Evolutionary conservation across 2,888 invertebrate species (phyloP), one percentile per base, ranked within the genome.

Genomic region (Mactromeris polynyma): DNA sequence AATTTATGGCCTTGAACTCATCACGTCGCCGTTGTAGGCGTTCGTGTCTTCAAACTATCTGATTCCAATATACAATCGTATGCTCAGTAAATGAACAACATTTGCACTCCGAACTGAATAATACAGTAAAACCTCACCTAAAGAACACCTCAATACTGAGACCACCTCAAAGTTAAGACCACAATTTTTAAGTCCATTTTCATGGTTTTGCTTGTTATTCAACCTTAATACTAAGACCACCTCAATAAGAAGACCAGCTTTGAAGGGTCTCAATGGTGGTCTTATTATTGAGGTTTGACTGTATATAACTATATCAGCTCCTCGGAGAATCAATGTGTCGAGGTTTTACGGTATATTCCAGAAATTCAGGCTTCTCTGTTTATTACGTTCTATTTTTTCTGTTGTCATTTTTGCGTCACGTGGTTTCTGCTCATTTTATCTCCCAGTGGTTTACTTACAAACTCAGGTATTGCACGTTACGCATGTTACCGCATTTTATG

Each of bases 401-500:
- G 42, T 78, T 78, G 77, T 84, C 78, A 83, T 77, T 73, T 83
- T 83, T 26, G 36, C 33, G 36, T 11, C 21, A 51, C 46, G 36
- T 42, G 31, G 26, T 51, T 36, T 33, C 73, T 73, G 36, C 73
- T 73, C 73, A 73, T 73, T 73, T 77, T 77, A 42, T 83, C 78
- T 78, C 33, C 84, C 73, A 31, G 64, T 73, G 38, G 36, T 42
- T 40, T 36, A 33, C 14, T 77, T 51, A 46, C 78, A 54, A 46
- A 77, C 51, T 40, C 38, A 78, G 36, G 84, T 51, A 84, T 31
- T 69, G 84, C 78, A 84, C 38, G 78, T 78, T 36, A 85, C 46
- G 85, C 77, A 87, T 81, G 85, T 81, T 90, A 88, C 88, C 81
- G 69, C 88, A 91, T 81, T 86, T 84, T 58, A 86, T 86, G 88